A percentile compares a stretch with the other conserved stretches of the same genome.
Evolutionary conservation across 2,113 vertebrate genomes (phyloP).

Genomic region (Siniperca chuatsi): DNA sequence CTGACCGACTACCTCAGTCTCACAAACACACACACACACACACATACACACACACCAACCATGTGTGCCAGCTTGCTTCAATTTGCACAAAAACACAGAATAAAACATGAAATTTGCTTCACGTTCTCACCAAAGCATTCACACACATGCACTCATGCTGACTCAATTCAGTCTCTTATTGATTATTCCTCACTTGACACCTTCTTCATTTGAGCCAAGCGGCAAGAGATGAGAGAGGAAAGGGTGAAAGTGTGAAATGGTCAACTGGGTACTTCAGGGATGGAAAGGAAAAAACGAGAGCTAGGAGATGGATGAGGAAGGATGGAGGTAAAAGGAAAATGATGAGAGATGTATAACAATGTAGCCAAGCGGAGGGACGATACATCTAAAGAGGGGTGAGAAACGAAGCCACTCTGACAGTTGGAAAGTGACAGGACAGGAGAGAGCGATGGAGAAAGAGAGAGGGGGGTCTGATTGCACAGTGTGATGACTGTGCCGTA

Average conservation of each 20-base stretch:
- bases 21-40: background rate
- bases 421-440: slow-evolving; percentile 32
- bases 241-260: slow-evolving; percentile 38
- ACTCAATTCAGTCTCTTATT: slow-evolving; percentile 55
- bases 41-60: background rate
- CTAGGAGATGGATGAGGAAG: background rate
- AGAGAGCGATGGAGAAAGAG: slow-evolving; percentile 20
- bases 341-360: slow-evolving; percentile 52
- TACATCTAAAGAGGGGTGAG: slow-evolving; percentile 43
- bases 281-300: background rate
- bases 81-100: slow-evolving; percentile 2
- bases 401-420: slow-evolving; percentile 38
- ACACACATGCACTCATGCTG: background rate
- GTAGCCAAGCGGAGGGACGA: background rate
- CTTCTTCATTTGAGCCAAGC: slow-evolving; percentile 64
- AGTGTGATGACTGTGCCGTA: slow-evolving; percentile 27
- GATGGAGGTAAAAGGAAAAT: slow-evolving; percentile 39
- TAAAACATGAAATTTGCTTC: background rate
- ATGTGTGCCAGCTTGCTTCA: slow-evolving; percentile 5
- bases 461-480: slow-evolving; percentile 52
- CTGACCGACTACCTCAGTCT: slow-evolving; percentile 18
- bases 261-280: background rate
- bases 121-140: background rate
- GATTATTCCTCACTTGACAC: slow-evolving; percentile 69
- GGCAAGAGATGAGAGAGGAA: slow-evolving; percentile 40